A percentile compares a stretch with the other conserved stretches of the same genome.
phyloP scores from a whole-genome alignment of 1,140 invertebrate genomes.

The Protaetia brevitarsis region DNA sequence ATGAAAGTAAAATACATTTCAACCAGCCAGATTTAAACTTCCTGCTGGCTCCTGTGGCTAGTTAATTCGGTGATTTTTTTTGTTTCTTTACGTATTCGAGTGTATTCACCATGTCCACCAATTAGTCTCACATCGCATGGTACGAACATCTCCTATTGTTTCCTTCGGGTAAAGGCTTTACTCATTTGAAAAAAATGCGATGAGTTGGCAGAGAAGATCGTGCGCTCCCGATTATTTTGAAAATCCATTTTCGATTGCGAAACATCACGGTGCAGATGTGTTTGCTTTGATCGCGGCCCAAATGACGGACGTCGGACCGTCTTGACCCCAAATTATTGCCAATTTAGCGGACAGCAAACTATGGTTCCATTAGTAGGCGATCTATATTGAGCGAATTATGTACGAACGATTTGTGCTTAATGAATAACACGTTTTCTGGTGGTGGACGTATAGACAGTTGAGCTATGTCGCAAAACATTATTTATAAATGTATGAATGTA shows the following conservation, averaged over 20 bases:
- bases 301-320: neutral
- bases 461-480: too few species aligned
- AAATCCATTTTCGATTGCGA: constrained; percentile 12
- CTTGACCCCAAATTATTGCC: constrained; percentile 8
- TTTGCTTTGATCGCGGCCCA: neutral
- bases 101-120: neutral
- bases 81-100: neutral
- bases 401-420: neutral
- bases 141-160: neutral
- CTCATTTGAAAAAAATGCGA: constrained; percentile 5
- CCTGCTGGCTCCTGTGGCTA: too few species aligned
- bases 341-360: constrained; percentile 11
- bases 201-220: neutral
- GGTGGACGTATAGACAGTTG: too few species aligned
- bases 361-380: neutral
- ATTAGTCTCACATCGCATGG: neutral
- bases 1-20: neutral
- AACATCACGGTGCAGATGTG: constrained; percentile 12
- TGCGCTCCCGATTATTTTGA: neutral
- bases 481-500: too few species aligned
- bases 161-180: neutral
- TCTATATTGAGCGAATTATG: constrained; percentile 1
- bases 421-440: neutral
- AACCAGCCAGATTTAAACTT: too few species aligned
- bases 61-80: too few species aligned